Conservation (phyloP, 2,113 vertebrate species). For the Ia io region DNA sequence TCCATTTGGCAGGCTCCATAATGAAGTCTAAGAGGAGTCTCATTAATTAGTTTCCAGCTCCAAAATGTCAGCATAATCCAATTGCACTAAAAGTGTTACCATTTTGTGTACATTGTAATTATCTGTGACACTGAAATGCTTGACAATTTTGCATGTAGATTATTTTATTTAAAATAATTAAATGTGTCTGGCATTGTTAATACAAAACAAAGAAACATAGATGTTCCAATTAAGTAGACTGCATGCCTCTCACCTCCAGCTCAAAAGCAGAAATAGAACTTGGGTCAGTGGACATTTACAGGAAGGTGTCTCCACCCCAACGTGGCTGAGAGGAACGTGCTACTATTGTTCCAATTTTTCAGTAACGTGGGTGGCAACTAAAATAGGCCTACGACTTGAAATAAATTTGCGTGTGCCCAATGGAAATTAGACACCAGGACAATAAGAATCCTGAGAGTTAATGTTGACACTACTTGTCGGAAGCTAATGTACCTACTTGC, state of each 20-base stretch:
- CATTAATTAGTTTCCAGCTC: not conserved
- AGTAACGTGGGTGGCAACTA: not conserved
- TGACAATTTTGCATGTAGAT: not conserved
- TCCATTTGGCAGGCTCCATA: not conserved
- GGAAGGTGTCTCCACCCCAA: not conserved
- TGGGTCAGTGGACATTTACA: not conserved
- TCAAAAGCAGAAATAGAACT: not conserved
- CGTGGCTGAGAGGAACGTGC: not conserved
- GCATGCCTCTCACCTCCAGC: not conserved
- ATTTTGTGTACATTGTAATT: not conserved
- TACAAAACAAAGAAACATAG: not conserved
- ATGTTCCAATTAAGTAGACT: not conserved
- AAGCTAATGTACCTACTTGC: not conserved
- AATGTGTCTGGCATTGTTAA: not conserved
- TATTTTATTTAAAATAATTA: conserved; percentile 38
- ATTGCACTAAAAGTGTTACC: not conserved
- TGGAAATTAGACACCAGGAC: not conserved
- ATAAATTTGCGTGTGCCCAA: not conserved
- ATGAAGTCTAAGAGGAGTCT: not conserved
- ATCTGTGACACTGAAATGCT: not conserved
- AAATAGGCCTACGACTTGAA: not conserved
- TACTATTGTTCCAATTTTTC: not conserved
- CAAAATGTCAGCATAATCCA: not conserved
- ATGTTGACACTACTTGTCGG: not conserved
- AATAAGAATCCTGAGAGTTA: not conserved